Conservation (phyloP, 2,113 vertebrate genomes). For the Anarhynchus alexandrinus region DNA sequence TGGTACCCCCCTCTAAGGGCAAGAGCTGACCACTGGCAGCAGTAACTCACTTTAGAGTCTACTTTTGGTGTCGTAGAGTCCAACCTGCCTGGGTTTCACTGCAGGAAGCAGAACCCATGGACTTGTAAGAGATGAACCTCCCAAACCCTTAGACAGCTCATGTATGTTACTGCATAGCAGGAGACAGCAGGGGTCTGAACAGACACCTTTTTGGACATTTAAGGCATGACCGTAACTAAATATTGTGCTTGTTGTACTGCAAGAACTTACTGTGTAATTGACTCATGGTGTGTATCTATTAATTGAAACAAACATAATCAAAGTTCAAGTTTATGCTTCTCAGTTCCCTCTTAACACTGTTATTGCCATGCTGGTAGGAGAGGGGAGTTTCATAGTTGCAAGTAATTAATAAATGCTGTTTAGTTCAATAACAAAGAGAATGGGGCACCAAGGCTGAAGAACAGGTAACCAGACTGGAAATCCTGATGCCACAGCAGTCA, state of each 20-base stretch:
- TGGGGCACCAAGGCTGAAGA: not conserved
- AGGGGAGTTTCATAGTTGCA: not conserved
- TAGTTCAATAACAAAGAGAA: not conserved
- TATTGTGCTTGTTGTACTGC: not conserved
- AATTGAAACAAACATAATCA: not conserved
- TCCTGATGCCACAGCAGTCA: accelerated
- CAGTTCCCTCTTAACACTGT: not conserved
- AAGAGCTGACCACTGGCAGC: not conserved
- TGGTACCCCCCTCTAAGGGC: accelerated
- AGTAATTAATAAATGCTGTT: not conserved
- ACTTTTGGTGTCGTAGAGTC: accelerated
- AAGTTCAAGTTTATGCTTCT: not conserved
- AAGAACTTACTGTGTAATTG: accelerated
- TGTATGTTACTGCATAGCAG: accelerated
- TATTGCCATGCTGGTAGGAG: not conserved
- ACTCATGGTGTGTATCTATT: not conserved
- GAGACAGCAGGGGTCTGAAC: not conserved
- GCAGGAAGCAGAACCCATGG: accelerated
- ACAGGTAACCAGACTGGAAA: not conserved
- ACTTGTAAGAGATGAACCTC: not conserved
- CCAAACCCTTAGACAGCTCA: not conserved
- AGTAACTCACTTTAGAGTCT: not conserved
- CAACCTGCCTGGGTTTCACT: accelerated
- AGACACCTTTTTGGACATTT: not conserved
- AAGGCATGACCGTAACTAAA: not conserved